Evolutionary conservation across 2,888 invertebrate species (phyloP), one percentile per base, ranked within the genome.

Genomic region (Cheilosia vulpina): DNA sequence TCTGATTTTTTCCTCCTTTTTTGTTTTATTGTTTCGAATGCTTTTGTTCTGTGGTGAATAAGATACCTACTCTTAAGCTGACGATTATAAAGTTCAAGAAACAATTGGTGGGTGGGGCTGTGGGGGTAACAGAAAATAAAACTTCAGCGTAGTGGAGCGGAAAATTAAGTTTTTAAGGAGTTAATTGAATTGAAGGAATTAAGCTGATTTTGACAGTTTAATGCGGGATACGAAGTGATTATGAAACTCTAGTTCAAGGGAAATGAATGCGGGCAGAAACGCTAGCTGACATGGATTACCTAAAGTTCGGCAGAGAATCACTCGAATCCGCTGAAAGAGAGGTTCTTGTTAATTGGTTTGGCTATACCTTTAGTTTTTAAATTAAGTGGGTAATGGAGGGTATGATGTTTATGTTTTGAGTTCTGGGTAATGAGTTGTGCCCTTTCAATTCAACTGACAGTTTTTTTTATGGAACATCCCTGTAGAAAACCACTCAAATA

Each of bases 201-300:
- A 68, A 77, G 55, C 66, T 58, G 72, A 77, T 77, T 82, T 77
- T 82, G 82, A 72, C 77, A 82, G 19, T 47, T 71, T 19, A 53
- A 75, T 73, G 57, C 63, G 69, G 78, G 78, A 55, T 38, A 31
- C n/a, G 21, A 19, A 24, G 24, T 41, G 15, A 27, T 27, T 50
- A 43, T 52, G 21, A 41, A 41, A 2, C 2, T 7, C 4, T 38
- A 17, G 19, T 50, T n/a, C 19, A 38, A 17, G 13, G 15, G 1
- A n/a, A 34, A 47, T 71, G 52, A 34, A 47, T 71, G 52, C 71
- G 71, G 71, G 58, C 17, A n/a, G 19, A 15, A 13, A 38, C 4
- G 38, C 11, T 13, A 4, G 4, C 62, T 53, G 43, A n/a, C n/a
- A 43, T 15, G 15, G 15, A n/a, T 43, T 38, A 3, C 34, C 13